Percentiles rank a stretch among this genome's conserved stretches.
Evolutionary conservation across 2,797 vertebrate genomes (phyloP).

Genomic region (Sebastes trivittatus): DNA sequence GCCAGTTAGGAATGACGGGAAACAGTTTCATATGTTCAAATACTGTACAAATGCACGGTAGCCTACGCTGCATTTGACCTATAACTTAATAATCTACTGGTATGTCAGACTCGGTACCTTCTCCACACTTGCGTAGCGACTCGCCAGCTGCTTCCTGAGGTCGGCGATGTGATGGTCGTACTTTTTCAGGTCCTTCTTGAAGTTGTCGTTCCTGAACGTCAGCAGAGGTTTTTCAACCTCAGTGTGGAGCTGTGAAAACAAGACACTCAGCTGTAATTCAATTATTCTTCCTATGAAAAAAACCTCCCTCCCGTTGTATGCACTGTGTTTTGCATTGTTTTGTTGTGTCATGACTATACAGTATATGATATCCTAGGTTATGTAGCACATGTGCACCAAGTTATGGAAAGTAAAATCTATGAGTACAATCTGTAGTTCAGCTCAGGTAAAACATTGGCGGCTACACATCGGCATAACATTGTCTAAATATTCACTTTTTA

Average conservation of each 20-base stretch:
- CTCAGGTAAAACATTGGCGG: too few relatives aligned
- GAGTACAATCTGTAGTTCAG: too few relatives aligned
- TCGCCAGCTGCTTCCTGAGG: conserved; percentile 93
- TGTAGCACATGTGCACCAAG: background rate
- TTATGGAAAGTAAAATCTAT: background rate
- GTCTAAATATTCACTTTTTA: too few relatives aligned
- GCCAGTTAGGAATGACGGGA: accelerated
- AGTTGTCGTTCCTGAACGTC: conserved; percentile 93
- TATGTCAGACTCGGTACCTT: conserved; percentile 83
- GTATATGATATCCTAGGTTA: too few relatives aligned
- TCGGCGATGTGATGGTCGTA: conserved; percentile 96
- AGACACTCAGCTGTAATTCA: background rate
- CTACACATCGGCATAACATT: too few relatives aligned
- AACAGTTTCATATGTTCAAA: background rate
- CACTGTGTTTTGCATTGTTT: too few relatives aligned
- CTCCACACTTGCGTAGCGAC: conserved; percentile 91
- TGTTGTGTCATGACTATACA: background rate
- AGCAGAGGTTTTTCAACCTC: conserved; percentile 96
- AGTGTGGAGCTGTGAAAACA: conserved; percentile 87
- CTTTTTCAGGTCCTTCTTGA: conserved; percentile 99
- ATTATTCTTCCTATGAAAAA: too few relatives aligned
- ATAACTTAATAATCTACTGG: too few relatives aligned
- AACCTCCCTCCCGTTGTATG: too few relatives aligned
- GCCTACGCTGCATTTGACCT: background rate
- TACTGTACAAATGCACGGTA: background rate